phyloP scores from a whole-genome alignment of 2,113 vertebrate species.

The Phainopepla nitens region DNA sequence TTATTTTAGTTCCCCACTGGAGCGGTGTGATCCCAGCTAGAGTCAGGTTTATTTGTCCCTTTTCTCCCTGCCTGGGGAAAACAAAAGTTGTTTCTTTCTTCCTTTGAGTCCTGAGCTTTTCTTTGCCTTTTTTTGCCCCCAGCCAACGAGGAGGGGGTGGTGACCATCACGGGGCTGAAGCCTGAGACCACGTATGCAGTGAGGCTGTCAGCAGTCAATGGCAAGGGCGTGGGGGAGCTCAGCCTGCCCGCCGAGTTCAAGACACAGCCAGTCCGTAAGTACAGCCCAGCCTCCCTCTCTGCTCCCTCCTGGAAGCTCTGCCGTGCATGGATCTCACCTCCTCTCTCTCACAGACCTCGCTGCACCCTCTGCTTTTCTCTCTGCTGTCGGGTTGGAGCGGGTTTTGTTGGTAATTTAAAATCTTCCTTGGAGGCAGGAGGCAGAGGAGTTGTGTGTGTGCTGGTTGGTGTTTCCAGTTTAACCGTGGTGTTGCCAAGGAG shows the following conservation, averaged over 20 bases:
- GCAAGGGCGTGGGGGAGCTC: constrained; percentile 91
- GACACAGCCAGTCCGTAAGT: constrained; percentile 97
- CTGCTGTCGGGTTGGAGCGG: not conserved
- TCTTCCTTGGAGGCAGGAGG: not conserved
- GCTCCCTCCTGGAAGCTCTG: not conserved
- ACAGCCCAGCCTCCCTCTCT: not conserved
- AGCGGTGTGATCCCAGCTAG: not conserved
- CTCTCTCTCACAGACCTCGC: not conserved
- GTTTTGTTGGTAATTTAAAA: not conserved
- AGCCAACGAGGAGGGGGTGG: constrained; percentile 72
- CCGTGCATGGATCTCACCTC: not conserved
- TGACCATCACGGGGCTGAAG: constrained; percentile 86
- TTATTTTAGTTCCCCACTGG: not conserved
- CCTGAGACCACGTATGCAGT: constrained; percentile 88
- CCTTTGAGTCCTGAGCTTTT: not conserved
- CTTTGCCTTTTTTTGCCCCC: not conserved
- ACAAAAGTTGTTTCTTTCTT: not conserved
- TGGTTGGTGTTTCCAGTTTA: not conserved
- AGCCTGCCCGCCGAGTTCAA: constrained; percentile 82
- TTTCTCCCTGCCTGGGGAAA: not conserved
- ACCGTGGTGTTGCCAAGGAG: not conserved
- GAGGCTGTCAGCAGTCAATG: constrained; percentile 90
- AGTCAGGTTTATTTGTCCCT: not conserved
- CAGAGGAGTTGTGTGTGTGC: not conserved
- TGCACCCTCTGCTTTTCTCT: not conserved